Evolutionary conservation across 2,113 vertebrate genomes (phyloP).

Genomic region (Tapirus terrestris): DNA sequence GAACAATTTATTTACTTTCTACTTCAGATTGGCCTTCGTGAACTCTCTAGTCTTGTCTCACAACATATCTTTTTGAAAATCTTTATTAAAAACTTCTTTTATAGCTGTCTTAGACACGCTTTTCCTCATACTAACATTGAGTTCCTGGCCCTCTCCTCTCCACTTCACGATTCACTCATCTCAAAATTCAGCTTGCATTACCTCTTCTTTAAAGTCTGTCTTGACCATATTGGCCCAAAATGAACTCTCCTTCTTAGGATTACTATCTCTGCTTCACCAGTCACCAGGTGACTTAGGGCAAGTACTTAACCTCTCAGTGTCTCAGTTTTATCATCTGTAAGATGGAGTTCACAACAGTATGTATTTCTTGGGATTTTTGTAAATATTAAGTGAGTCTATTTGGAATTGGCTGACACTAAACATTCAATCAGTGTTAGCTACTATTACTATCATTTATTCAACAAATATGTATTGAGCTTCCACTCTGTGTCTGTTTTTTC

Average conservation of each 20-base stretch:
- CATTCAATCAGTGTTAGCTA: neutral
- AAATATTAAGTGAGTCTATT: neutral
- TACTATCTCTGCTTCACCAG: neutral
- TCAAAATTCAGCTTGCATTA: neutral
- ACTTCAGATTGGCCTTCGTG: neutral
- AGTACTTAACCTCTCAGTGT: neutral
- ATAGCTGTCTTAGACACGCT: neutral
- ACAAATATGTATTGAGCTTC: neutral
- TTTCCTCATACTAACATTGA: neutral
- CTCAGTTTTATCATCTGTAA: constrained; percentile 14
- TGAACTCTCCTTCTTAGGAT: constrained; percentile 18
- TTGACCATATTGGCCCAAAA: neutral
- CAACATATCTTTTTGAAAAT: neutral
- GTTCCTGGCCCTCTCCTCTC: neutral
- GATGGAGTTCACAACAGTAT: neutral
- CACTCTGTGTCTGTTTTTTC: neutral
- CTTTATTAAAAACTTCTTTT: neutral
- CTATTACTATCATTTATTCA: constrained; percentile 2
- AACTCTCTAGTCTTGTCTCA: neutral
- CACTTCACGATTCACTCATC: neutral
- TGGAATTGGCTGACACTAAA: neutral
- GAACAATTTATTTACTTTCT: neutral
- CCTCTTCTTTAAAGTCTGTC: neutral
- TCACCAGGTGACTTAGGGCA: neutral
- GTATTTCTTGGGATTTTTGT: neutral